Percentiles rank a stretch among this genome's conserved stretches.
Evolutionary conservation across 2,113 vertebrate genomes (phyloP).

Genomic region (Pagrus major): DNA sequence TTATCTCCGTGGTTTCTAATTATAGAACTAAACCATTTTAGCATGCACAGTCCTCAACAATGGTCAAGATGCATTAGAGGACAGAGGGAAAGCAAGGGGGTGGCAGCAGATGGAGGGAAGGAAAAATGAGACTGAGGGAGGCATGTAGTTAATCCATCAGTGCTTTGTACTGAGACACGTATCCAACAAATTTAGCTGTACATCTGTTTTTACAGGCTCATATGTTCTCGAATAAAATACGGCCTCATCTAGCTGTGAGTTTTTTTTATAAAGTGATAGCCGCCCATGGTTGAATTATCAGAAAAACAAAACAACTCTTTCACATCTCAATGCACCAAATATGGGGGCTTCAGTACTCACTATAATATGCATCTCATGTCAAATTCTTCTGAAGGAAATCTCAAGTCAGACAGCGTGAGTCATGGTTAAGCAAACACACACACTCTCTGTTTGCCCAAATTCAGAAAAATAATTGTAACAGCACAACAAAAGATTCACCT

Average conservation of each 20-base stretch:
- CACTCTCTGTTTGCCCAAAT: constrained; percentile 32
- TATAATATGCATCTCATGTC: constrained; percentile 10
- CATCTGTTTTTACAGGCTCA: constrained; percentile 40
- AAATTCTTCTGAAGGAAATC: constrained; percentile 25
- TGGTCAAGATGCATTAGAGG: constrained; percentile 49
- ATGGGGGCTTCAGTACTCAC: constrained; percentile 1
- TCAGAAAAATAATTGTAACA: constrained; percentile 21
- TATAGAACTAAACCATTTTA: constrained; percentile 47
- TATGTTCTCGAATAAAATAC: constrained; percentile 30
- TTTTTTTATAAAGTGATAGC: constrained; percentile 18
- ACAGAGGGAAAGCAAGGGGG: constrained; percentile 8
- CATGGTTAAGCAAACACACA: constrained; percentile 22
- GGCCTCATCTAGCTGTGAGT: constrained; percentile 14
- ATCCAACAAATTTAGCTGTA: constrained; percentile 37
- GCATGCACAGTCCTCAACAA: constrained; percentile 28
- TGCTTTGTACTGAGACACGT: constrained; percentile 16
- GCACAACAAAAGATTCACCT: constrained; percentile 21
- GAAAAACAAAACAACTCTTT: constrained; percentile 19
- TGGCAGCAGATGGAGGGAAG: constrained; percentile 41
- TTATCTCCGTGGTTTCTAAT: constrained; percentile 28
- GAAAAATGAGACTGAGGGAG: constrained; percentile 42
- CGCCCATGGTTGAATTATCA: constrained; percentile 6
- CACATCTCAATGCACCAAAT: constrained; percentile 14
- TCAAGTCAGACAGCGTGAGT: constrained; percentile 38
- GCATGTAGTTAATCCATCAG: constrained; percentile 37